Base-by-base conservation (phyloP, 2,113 vertebrate species). In the Neofelis nebulosa region DNA sequence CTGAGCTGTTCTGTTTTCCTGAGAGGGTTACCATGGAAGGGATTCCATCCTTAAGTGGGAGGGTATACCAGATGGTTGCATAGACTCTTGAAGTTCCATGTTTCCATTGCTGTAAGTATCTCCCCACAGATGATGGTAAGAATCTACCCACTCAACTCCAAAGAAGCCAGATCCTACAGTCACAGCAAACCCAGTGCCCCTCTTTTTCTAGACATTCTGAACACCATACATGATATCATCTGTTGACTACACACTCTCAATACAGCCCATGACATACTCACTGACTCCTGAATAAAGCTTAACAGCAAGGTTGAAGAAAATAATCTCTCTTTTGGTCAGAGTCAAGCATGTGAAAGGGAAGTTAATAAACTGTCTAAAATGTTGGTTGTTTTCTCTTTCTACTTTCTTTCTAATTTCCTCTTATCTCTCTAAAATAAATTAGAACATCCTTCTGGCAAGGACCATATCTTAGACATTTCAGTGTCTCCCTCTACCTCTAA, bases 161-260 rank as follows among this genome's bases (percentile, higher is more conserved):
- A 79, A 94, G 27, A 71, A 83, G 33, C 52, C 38, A 48, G 68
- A 78, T 63, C 25, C 23, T 94, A 13, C 50, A 29, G 65, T 45
- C 29, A 90, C 73, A 68, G 73, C 71, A 97, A 97, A 96, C 84
- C 83, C 97, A 97, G 96, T 1, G 1, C 3, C 76, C 38, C 71
- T 97, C 97, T 76, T 97, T 97, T 96, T 92, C 96, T 97, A 97
- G 96, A 94, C 82, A 52, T 69, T 86, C 98, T 88, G 61, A 98
- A 97, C 92, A 96, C 97, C 84, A 92, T 65, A 66, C 76, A 97
- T 97, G 98, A 91, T 50, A 91, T 96, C 0, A 1, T 84, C 92
- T 55, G 57, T 78, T 95, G 95, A 97, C 92, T 94, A 84, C 92
- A 66, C 36, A n/a, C 94, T 96, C 95, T 97, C 98, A 98, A 97